Evolutionary conservation across 1,140 invertebrate genomes (phyloP), one percentile per base, ranked within the genome.

Genomic region (Drosophila carrolli): DNA sequence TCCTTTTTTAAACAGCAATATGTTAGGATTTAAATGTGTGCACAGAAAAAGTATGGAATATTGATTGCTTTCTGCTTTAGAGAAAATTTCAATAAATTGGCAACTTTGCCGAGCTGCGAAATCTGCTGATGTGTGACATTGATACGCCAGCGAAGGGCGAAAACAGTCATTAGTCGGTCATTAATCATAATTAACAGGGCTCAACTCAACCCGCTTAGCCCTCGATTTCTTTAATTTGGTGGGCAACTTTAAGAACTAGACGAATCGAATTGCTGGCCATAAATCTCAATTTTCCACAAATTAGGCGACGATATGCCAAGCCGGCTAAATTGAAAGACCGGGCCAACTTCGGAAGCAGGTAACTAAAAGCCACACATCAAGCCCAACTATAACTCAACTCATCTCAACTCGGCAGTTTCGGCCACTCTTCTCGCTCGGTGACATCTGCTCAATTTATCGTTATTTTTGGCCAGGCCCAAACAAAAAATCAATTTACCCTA

Each of bases 381-480:
- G 60, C 54, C 53, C 80, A 74, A 78, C 80, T 70, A 88, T 88
- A 88, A 88, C 80, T 88, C 84, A 88, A 72, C 80, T 89, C 84
- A 80, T 61, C 58, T 62, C 61, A 50, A 50, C 50, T 75, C 75
- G 27, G 56, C 59, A 78, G 60, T 59, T 50, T 56, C 44, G 56
- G 41, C 19, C 71, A 56, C 65, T 59, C 61, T 50, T 58, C 35
- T 47, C 35, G 40, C 55, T 44, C 81, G 75, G 67, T 88, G 84
- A 88, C 84, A 88, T 88, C 82, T 88, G 80, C 84, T 81, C 84
- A 89, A 88, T 88, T 88, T 88, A 88, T 88, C 84, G 84, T 89
- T 88, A 81, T 88, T 81, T 88, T 62, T 83, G 75, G 76, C 58
- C 65, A 37, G 71, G 55, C 44, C 61, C 61, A 75, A 76, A 83